phyloP scores from a whole-genome alignment of 2,888 invertebrate species.

The Sympetrum striolatum region DNA sequence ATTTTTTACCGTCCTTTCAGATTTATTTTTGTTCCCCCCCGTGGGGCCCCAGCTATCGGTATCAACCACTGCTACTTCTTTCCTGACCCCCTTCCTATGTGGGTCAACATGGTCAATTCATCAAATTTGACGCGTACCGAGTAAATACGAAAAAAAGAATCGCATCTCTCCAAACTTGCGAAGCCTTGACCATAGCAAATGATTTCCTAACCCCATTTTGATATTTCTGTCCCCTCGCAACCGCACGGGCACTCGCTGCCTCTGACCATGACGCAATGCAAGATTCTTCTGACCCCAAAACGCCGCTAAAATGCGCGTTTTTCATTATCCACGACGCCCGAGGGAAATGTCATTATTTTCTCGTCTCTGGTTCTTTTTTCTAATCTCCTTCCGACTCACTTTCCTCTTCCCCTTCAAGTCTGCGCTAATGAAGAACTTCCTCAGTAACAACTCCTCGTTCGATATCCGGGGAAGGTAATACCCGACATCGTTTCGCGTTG shows the following conservation, averaged over 20 bases:
- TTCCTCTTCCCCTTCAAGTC: not conserved
- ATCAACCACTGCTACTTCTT: not conserved
- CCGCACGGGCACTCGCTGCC: not conserved
- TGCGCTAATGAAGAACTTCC: not conserved
- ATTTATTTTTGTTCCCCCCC: not conserved
- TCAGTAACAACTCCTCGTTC: not conserved
- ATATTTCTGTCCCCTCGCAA: not conserved
- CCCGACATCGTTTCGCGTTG: not conserved
- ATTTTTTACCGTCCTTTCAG: not conserved
- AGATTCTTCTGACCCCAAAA: not conserved
- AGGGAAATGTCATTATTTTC: not conserved
- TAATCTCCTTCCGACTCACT: not conserved
- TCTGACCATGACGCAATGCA: no score
- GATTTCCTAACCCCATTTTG: not conserved
- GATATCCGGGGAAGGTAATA: not conserved
- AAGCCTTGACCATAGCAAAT: not conserved
- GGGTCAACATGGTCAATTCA: conserved; percentile 23
- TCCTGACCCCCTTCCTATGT: not conserved
- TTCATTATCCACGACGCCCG: not conserved
- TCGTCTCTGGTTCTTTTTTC: not conserved
- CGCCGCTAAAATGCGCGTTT: not conserved
- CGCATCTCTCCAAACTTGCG: not conserved
- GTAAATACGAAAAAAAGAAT: not conserved
- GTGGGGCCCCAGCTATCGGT: not conserved
- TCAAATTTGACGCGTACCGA: conserved; percentile 4